These are phyloP conservation scores for Lutraria lutraria DNA, from an alignment of 2,888 invertebrate genomes.

Conservation along the genomic window DNA sequence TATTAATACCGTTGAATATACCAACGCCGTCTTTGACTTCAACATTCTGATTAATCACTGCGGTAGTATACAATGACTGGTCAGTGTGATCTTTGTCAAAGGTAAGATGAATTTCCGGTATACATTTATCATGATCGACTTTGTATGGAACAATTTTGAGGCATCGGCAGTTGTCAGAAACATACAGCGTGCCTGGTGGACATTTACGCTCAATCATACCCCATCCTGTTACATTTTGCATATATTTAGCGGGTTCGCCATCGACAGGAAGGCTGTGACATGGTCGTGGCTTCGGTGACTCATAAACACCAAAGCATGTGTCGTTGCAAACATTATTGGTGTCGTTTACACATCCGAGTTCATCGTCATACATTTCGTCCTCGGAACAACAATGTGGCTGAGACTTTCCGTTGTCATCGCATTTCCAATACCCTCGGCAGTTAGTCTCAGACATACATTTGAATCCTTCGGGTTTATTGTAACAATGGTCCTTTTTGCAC, in stretches of 20 bases:
- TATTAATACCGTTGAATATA: conserved; percentile 75
- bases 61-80: conserved; percentile 64
- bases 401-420: conserved; percentile 66
- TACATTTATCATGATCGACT: background rate
- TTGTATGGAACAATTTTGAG: background rate
- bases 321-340: conserved; percentile 43
- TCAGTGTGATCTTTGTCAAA: conserved; percentile 70
- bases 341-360: conserved; percentile 70
- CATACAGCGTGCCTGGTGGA: conserved; percentile 75
- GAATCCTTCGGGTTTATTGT: conserved; percentile 18
- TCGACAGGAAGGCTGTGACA: conserved; percentile 73
- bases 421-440: conserved; percentile 79
- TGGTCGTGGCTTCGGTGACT: conserved; percentile 20
- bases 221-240: conserved; percentile 70
- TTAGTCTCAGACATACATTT: conserved; percentile 57
- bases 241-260: conserved; percentile 61
- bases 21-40: conserved; percentile 71
- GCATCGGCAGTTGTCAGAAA: conserved; percentile 62
- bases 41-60: conserved; percentile 72
- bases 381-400: conserved; percentile 73
- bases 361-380: conserved; percentile 66
- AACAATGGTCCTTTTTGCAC: conserved; percentile 71
- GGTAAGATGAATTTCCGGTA: conserved; percentile 60
- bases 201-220: conserved; percentile 73
- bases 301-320: conserved; percentile 52